Percentiles rank a stretch among this genome's conserved stretches.
These are phyloP conservation scores for Tholera decimalis DNA, from an alignment of 2,888 invertebrate species.

Conservation along the genomic window DNA sequence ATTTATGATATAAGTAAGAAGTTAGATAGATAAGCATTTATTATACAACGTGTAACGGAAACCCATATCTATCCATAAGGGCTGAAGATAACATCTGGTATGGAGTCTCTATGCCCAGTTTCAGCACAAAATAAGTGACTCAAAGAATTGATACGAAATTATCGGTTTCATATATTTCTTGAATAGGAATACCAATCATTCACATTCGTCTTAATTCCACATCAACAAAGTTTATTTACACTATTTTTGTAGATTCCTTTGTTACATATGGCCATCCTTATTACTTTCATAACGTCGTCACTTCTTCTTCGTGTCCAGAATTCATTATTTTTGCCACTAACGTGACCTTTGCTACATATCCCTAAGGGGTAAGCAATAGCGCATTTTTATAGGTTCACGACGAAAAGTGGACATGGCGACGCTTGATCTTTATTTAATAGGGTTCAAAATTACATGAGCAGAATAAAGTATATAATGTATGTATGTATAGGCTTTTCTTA, in stretches of 20 bases:
- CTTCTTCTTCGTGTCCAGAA: slow-evolving; percentile 17
- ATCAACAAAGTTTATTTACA: slow-evolving; percentile 15
- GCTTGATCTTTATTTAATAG: slow-evolving; percentile 36
- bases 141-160: no score
- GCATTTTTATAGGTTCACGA: slow-evolving; percentile 2
- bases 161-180: no score
- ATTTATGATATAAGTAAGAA: no score
- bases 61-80: no score
- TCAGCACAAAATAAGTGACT: no score
- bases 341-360: slow-evolving; percentile 14
- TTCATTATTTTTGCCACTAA: slow-evolving; percentile 13
- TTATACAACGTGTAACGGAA: no score
- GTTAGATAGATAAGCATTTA: no score
- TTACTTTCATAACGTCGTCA: slow-evolving; percentile 3
- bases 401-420: not conserved
- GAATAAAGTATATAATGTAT: not conserved
- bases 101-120: no score
- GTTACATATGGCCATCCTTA: not conserved
- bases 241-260: slow-evolving; percentile 19
- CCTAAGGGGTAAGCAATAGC: not conserved
- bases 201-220: slow-evolving; percentile 1
- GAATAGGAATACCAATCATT: no score
- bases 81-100: no score
- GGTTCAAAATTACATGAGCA: not conserved
- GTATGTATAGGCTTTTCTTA: no score